Percentiles rank a stretch among this genome's conserved stretches.
Evolutionary conservation across 2,888 invertebrate species (phyloP).

Genomic region (Sympetrum striolatum): DNA sequence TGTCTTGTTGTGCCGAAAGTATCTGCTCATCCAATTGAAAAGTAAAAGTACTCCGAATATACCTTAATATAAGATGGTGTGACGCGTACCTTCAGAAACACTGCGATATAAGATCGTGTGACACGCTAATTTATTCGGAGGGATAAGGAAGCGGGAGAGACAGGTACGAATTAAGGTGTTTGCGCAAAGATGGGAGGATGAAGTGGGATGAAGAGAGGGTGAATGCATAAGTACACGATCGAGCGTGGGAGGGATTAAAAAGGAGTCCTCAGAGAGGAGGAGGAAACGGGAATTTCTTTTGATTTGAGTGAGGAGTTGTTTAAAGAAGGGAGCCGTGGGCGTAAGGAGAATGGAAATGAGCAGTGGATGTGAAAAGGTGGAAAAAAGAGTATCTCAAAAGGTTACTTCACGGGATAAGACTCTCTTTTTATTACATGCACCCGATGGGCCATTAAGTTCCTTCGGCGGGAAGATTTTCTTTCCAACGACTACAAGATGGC

Average conservation of each 20-base stretch:
- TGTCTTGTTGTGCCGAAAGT: no score
- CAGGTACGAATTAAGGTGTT: background rate
- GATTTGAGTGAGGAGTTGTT: background rate
- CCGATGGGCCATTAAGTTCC: conserved; percentile 1
- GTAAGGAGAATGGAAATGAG: background rate
- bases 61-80: no score
- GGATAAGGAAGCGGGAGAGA: background rate
- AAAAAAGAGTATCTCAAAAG: background rate
- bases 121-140: no score
- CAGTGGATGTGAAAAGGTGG: background rate
- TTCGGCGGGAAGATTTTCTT: background rate
- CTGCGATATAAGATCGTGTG: no score
- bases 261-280: background rate
- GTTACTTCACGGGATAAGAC: background rate
- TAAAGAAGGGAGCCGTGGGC: background rate
- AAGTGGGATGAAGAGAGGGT: background rate
- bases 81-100: no score
- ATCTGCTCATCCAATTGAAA: no score
- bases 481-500: no score
- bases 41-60: no score
- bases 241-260: background rate
- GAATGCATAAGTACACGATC: background rate
- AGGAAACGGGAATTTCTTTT: background rate
- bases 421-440: conserved; percentile 42
- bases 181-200: background rate